phyloP scores from a whole-genome alignment of 2,888 invertebrate species.

The Scaptomyza cyrtandrae region DNA sequence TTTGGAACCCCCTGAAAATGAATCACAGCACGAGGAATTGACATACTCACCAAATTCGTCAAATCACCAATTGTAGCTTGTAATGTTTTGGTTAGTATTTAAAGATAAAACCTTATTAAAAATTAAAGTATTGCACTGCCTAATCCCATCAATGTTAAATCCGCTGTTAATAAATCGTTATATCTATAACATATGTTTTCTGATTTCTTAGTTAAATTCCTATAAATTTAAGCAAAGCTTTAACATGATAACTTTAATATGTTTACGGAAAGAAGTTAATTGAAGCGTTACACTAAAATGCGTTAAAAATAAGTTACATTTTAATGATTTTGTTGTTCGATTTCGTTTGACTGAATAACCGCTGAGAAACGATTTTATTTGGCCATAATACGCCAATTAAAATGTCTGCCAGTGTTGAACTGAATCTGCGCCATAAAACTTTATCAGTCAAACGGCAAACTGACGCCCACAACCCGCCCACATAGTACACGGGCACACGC shows the following conservation, averaged over 20 bases:
- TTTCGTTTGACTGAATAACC: constrained; percentile 5
- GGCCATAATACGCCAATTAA: constrained; percentile 46
- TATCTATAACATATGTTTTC: neutral
- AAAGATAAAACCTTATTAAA: too few relatives aligned
- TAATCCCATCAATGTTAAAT: too few relatives aligned
- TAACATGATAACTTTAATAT: neutral
- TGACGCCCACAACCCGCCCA: constrained; percentile 8
- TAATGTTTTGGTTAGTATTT: too few relatives aligned
- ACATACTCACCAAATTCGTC: neutral
- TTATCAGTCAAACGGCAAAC: constrained; percentile 30
- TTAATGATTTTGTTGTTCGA: neutral
- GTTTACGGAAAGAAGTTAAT: neutral
- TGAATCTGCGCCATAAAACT: constrained; percentile 36
- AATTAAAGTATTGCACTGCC: too few relatives aligned
- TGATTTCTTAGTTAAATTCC: neutral
- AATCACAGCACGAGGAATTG: neutral
- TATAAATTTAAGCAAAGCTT: neutral
- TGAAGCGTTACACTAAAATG: neutral
- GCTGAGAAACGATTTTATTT: constrained; percentile 23
- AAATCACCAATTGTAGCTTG: neutral
- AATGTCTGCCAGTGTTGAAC: constrained; percentile 30
- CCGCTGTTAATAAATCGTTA: neutral
- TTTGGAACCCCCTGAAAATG: neutral
- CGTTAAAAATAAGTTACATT: neutral
- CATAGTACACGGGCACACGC: constrained; percentile 12